Conservation (phyloP, 2,113 vertebrate genomes). For the Taxidea taxus region DNA sequence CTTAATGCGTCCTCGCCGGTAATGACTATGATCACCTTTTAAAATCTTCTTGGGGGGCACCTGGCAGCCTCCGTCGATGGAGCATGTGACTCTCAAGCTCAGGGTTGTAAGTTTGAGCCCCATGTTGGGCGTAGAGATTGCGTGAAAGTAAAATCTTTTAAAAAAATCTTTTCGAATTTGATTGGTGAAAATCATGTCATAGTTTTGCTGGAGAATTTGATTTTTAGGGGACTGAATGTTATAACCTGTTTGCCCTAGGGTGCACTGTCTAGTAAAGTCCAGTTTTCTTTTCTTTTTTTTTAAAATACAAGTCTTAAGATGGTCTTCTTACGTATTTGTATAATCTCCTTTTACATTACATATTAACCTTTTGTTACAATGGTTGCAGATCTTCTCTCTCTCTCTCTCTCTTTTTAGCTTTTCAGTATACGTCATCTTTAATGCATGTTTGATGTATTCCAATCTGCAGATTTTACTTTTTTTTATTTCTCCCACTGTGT, state of each 20-base stretch:
- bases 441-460: neutral
- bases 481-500: neutral
- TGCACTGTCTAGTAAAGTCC: neutral
- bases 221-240: neutral
- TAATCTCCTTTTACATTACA: neutral
- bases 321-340: neutral
- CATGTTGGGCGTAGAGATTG: neutral
- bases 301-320: neutral
- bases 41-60: neutral
- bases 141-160: neutral
- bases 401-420: neutral
- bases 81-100: neutral
- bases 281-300: neutral
- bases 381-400: too few relatives aligned
- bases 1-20: neutral
- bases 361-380: neutral
- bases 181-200: neutral
- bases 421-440: neutral
- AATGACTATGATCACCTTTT: neutral
- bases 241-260: neutral
- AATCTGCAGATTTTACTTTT: neutral
- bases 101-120: neutral
- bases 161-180: neutral
- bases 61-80: neutral
- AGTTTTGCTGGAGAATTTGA: neutral